phyloP scores from a whole-genome alignment of 2,888 invertebrate species.

The Acanthacorydalis orientalis region DNA sequence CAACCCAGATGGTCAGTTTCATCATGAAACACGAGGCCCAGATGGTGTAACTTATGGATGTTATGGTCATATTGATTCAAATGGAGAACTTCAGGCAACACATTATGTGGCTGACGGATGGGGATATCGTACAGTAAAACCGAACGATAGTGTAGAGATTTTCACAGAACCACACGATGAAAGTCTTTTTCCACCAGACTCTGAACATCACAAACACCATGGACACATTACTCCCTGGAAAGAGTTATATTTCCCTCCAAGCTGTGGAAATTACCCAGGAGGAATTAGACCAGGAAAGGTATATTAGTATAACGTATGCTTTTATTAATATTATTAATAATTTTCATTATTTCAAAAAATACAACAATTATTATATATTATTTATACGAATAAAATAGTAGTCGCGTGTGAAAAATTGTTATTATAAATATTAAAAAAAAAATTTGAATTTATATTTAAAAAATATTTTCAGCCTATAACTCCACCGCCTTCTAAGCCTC shows the following conservation, averaged over 20 bases:
- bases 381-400: no score
- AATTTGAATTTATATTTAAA: no score
- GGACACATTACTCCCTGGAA: constrained; percentile 47
- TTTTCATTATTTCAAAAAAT: neutral
- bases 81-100: constrained; percentile 45
- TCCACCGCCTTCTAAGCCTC: neutral
- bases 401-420: no score
- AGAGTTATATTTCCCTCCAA: constrained; percentile 53
- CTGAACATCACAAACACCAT: constrained; percentile 19
- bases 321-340: constrained; percentile 1
- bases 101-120: constrained; percentile 64
- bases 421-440: no score
- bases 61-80: constrained; percentile 59
- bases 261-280: constrained; percentile 38
- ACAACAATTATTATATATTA: neutral
- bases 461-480: neutral
- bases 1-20: constrained; percentile 58
- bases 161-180: constrained; percentile 31
- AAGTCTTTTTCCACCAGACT: constrained; percentile 10
- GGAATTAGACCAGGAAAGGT: constrained; percentile 5
- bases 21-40: constrained; percentile 58
- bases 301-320: neutral
- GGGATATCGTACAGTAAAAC: constrained; percentile 57
- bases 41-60: constrained; percentile 68
- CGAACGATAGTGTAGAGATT: constrained; percentile 49